Base-by-base conservation (phyloP, 1,140 invertebrate species). In the Drosophila grimshawi region DNA sequence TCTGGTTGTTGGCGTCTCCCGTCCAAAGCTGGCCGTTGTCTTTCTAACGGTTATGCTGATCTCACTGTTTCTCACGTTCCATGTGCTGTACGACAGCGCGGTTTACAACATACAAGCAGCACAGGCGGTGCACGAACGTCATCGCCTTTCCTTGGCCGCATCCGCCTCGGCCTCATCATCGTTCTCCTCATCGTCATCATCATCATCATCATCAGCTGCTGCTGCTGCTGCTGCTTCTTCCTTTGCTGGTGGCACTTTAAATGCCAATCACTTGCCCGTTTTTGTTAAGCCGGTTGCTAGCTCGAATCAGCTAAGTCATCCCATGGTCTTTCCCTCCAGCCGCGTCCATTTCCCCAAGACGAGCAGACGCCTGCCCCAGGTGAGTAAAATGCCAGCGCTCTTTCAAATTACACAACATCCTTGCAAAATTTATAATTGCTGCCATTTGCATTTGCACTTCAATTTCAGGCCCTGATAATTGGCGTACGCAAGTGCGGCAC, bases 401-500 rank as follows among this genome's bases (percentile, higher is more conserved):
- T 41, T 41, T 64, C 53, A 29, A 11, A 59, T 59, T 32, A 59
- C 56, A 8, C n/a, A 29, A 5, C 39, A 39, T 0, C 8, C 5
- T n/a, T 29, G 35, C n/a, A 41, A 8, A 49, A 43, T 39, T 10
- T 39, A 5, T 90, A 90, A 90, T 90, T 90, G 73, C 73, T 60
- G 49, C 57, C 74, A 86, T 76, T 81, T 80, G 56, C 49, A 76
- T 78, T 49, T 56, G 49, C 72, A 49, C 64, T 72, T 62, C 71
- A 68, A 60, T 75, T 82, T 67, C 63, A 97, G 94, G 97, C 97
- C 6, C 96, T 99, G 73, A 98, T 99, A 80, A 96, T 99, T 79
- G 97, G 98, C 41, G 97, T 98, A 35, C 94, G 98, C 74, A 99
- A 99, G 93, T 98, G 97, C 90, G 98, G 98, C 30, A 99, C 98